Conservation (phyloP, 2,113 vertebrate genomes). For the Pitta sordida region DNA sequence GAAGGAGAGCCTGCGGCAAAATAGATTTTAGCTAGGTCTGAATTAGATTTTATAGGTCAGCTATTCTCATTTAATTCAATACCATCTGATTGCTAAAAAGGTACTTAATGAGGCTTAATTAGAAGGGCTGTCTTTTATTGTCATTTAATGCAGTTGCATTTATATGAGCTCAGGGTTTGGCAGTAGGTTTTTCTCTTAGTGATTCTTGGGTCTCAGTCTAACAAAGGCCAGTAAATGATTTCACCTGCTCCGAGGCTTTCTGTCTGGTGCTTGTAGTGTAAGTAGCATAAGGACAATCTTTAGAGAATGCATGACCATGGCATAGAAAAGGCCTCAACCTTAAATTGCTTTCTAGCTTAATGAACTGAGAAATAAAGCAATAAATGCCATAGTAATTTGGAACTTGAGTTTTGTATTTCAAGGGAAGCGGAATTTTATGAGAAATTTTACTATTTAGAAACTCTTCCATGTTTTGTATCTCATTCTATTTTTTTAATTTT, state of each 20-base stretch:
- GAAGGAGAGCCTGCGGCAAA: neutral
- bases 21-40: slow-evolving; percentile 12
- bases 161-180: neutral
- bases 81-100: slow-evolving; percentile 39
- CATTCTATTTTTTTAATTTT: neutral
- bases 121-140: slow-evolving; percentile 10
- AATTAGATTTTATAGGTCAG: slow-evolving; percentile 48
- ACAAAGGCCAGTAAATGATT: neutral
- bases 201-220: neutral
- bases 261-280: neutral
- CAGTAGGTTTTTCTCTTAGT: neutral
- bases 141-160: neutral
- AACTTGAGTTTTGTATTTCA: neutral
- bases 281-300: neutral
- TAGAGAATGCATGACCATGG: neutral
- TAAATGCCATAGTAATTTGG: neutral
- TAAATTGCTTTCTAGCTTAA: neutral
- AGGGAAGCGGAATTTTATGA: neutral
- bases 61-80: slow-evolving; percentile 45
- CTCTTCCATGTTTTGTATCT: neutral
- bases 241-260: neutral
- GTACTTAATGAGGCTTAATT: slow-evolving; percentile 45
- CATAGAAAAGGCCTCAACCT: neutral
- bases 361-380: neutral
- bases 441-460: neutral